phyloP scores from a whole-genome alignment of 2,797 vertebrate species.

The Rhinoraja longicauda region DNA sequence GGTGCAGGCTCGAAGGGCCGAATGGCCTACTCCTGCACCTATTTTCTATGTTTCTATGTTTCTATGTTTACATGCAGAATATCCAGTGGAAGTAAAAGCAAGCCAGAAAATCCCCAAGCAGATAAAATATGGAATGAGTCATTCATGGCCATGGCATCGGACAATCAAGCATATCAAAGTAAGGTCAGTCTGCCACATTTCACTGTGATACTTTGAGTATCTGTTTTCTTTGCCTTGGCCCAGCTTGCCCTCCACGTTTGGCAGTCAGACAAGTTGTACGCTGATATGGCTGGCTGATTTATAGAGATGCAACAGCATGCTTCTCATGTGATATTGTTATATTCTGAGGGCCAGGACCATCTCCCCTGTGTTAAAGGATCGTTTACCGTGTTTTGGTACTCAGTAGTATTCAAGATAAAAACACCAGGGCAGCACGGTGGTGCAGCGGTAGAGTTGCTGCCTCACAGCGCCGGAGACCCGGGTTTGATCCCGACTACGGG shows the following conservation, averaged over 20 bases:
- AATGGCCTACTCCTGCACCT: too few relatives aligned
- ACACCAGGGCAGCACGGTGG: neutral
- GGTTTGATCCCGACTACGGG: too few relatives aligned
- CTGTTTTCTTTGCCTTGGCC: conserved; percentile 36
- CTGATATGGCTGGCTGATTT: conserved; percentile 35
- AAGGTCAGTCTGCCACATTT: conserved; percentile 37
- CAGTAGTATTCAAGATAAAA: neutral
- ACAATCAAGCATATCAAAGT: conserved; percentile 37
- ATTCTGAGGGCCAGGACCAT: neutral
- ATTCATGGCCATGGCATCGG: conserved; percentile 33
- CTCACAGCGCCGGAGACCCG: too few relatives aligned
- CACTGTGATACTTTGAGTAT: conserved; percentile 35
- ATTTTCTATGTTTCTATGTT: too few relatives aligned
- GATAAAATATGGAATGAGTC: conserved; percentile 32
- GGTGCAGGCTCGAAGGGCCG: too few relatives aligned
- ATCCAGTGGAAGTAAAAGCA: neutral
- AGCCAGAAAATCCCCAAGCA: neutral
- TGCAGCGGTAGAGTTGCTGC: too few relatives aligned
- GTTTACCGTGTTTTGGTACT: neutral
- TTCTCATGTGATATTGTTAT: conserved; percentile 28
- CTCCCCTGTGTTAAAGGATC: neutral
- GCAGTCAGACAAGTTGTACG: conserved; percentile 30
- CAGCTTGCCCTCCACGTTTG: conserved; percentile 30
- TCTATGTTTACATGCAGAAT: neutral
- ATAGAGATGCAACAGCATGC: conserved; percentile 7